phyloP scores from a whole-genome alignment of 2,888 invertebrate species.

The Noctua janthina region DNA sequence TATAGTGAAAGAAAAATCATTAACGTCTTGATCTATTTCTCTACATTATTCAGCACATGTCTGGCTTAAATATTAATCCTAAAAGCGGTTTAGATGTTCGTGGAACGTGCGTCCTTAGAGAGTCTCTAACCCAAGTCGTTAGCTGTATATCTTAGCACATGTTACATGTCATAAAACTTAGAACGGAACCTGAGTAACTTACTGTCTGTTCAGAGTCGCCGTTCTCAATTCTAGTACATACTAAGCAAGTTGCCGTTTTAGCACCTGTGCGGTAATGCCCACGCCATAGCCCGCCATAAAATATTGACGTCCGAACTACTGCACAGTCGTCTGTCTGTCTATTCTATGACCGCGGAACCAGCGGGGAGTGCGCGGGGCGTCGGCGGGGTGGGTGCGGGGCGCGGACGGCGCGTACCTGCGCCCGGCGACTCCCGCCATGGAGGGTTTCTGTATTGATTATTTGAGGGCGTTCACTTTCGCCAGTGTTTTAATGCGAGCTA shows the following conservation, averaged over 20 bases:
- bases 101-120: conserved; percentile 32
- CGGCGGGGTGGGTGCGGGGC: conserved; percentile 70
- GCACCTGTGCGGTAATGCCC: conserved; percentile 60
- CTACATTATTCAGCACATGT: conserved; percentile 11
- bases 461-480: conserved; percentile 88
- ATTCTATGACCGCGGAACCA: conserved; percentile 77
- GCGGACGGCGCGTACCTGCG: conserved; percentile 83
- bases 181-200: conserved; percentile 37
- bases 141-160: conserved; percentile 50
- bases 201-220: conserved; percentile 29
- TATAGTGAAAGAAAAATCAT: conserved; percentile 18
- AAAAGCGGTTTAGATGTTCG: conserved; percentile 38
- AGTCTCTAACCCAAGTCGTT: conserved; percentile 35
- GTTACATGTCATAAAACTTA: conserved; percentile 49
- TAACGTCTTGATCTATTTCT: conserved; percentile 28
- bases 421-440: conserved; percentile 77
- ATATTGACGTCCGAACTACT: conserved; percentile 68
- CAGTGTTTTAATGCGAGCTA: conserved; percentile 89
- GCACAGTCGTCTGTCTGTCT: conserved; percentile 72
- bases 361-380: conserved; percentile 68
- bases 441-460: conserved; percentile 78
- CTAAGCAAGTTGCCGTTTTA: conserved; percentile 52
- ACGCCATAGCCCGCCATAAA: conserved; percentile 61
- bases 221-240: conserved; percentile 46
- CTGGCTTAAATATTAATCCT: conserved; percentile 36